phyloP scores from a whole-genome alignment of 1,140 invertebrate species.

The Centruroides vittatus region DNA sequence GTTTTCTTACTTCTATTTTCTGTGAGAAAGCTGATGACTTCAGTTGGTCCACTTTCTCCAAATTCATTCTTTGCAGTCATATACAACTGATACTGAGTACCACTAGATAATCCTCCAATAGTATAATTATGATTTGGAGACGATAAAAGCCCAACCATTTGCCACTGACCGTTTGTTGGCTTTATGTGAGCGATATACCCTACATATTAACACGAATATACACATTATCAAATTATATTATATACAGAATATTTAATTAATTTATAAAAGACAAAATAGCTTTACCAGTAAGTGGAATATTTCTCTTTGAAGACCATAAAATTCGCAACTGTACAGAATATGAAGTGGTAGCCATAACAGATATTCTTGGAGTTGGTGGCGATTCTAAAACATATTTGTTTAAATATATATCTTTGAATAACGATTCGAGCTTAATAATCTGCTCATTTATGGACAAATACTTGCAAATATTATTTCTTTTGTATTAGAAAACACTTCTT shows the following conservation, averaged over 20 bases:
- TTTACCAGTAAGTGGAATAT: neutral
- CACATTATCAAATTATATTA: too few species aligned
- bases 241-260: too few species aligned
- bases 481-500: too few species aligned
- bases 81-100: slow-evolving; percentile 7
- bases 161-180: slow-evolving; percentile 4
- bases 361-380: too few species aligned
- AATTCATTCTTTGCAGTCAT: slow-evolving; percentile 7
- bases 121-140: slow-evolving; percentile 5
- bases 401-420: too few species aligned
- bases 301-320: too few species aligned
- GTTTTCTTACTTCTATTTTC: neutral
- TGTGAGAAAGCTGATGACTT: slow-evolving; percentile 5
- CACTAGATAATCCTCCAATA: slow-evolving; percentile 2
- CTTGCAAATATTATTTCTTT: too few species aligned
- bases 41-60: slow-evolving; percentile 10
- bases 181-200: slow-evolving; percentile 3
- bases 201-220: neutral
- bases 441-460: too few species aligned
- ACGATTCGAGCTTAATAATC: too few species aligned
- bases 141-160: slow-evolving; percentile 3
- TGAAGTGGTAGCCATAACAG: too few species aligned
- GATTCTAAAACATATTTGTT: too few species aligned
- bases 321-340: too few species aligned
- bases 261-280: neutral